Evolutionary conservation across 2,888 invertebrate genomes (phyloP).

Genomic region (Synanthedon vespiformis): DNA sequence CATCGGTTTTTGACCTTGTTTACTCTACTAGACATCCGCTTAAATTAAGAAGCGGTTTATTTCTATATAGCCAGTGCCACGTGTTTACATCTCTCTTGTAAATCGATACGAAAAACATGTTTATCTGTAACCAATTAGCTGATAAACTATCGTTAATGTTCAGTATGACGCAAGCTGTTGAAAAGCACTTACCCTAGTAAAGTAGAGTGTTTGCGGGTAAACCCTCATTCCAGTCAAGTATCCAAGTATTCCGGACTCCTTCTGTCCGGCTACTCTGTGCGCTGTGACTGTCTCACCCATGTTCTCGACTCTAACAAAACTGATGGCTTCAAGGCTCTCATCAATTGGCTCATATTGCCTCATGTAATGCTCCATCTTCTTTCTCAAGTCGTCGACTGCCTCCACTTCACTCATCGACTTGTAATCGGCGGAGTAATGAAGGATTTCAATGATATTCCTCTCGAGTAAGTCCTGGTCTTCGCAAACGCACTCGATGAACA

Average conservation of each 20-base stretch:
- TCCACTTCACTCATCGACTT: conserved; percentile 80
- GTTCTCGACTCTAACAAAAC: conserved; percentile 59
- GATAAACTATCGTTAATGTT: conserved; percentile 1
- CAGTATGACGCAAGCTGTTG: background rate
- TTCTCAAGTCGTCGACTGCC: conserved; percentile 83
- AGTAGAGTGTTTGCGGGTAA: conserved; percentile 86
- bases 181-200: conserved; percentile 78
- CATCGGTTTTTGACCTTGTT: background rate
- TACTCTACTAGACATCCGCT: too few species aligned
- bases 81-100: background rate
- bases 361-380: conserved; percentile 87
- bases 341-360: conserved; percentile 84
- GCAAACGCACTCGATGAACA: conserved; percentile 93
- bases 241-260: conserved; percentile 87
- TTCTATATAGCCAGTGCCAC: background rate
- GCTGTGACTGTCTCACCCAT: conserved; percentile 78
- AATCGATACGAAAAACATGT: conserved; percentile 17
- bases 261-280: conserved; percentile 79
- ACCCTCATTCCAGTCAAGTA: conserved; percentile 90
- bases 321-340: conserved; percentile 67
- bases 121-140: conserved; percentile 10
- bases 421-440: conserved; percentile 90
- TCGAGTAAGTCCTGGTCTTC: conserved; percentile 74
- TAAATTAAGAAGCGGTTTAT: background rate
- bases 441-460: conserved; percentile 75